These are phyloP conservation scores for Chaetodon trifascialis DNA, from an alignment of 2,113 vertebrate species.

Conservation along the genomic window DNA sequence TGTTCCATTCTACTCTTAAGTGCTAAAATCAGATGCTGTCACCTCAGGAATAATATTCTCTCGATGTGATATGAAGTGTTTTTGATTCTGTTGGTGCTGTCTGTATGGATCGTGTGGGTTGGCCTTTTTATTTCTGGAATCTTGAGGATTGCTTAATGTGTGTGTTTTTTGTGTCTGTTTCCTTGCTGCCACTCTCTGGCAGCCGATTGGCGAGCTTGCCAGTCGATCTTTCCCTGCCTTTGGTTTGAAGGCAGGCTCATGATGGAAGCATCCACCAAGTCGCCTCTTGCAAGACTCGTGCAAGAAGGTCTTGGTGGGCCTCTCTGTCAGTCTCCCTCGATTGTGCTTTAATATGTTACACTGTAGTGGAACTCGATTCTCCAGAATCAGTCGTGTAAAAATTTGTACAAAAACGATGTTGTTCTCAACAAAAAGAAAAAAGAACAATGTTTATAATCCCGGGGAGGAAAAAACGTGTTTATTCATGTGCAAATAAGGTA, in stretches of 20 bases:
- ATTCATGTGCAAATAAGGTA: slow-evolving; percentile 93
- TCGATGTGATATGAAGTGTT: slow-evolving; percentile 78
- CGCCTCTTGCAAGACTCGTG: slow-evolving; percentile 18
- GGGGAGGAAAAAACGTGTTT: slow-evolving; percentile 85
- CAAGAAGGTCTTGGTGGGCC: slow-evolving; percentile 69
- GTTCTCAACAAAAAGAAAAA: slow-evolving; percentile 69
- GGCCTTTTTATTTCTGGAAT: slow-evolving; percentile 84
- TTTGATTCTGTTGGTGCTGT: slow-evolving; percentile 80
- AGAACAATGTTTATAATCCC: slow-evolving; percentile 90
- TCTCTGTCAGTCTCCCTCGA: slow-evolving; percentile 81
- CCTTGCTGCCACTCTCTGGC: slow-evolving; percentile 67
- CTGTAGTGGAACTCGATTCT: slow-evolving; percentile 90
- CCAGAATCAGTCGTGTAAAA: slow-evolving; percentile 91
- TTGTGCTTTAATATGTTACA: slow-evolving; percentile 89
- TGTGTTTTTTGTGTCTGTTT: slow-evolving; percentile 73
- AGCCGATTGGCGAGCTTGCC: slow-evolving; percentile 39
- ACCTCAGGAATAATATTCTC: slow-evolving; percentile 79
- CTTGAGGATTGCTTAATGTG: slow-evolving; percentile 83
- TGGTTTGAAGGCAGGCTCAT: slow-evolving; percentile 49
- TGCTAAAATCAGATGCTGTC: slow-evolving; percentile 83
- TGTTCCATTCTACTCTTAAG: slow-evolving; percentile 65
- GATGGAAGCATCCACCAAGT: slow-evolving; percentile 42
- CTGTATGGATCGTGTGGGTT: slow-evolving; percentile 85
- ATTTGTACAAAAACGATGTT: slow-evolving; percentile 91
- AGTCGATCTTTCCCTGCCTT: slow-evolving; percentile 57